Base-by-base conservation (phyloP, 2,113 vertebrate genomes). In the Nettapus auritus region DNA sequence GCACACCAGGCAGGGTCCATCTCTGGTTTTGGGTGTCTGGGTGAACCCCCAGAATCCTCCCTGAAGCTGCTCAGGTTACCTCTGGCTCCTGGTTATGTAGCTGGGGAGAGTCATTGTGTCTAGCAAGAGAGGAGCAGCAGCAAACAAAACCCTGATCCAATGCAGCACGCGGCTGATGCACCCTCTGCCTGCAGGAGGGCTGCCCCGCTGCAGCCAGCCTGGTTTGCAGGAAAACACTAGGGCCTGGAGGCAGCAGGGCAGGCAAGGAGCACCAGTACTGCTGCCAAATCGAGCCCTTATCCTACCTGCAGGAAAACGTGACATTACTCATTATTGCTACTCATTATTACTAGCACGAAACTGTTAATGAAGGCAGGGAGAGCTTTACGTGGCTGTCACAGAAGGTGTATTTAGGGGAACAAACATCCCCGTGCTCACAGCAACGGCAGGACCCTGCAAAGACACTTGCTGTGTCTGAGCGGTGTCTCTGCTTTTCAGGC, bases 251-350 rank as follows among this genome's bases (percentile, higher is more conserved):
- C 34, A 29, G 26, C 8, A 5, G 9, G 19, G 33, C 52, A 16
- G 62, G 36, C 23, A 3, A 42, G 9, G 14, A 23, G 4, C 25
- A 16, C 4, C 0, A 1, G 36, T 3, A 25, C 19, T 3, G 31
- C 71, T 56, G 70, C 52, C 3, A 0, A 83, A 74, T 2, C 18
- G 11, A 7, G 7, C 11, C 42, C 19, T 63, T 38, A 9, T 48
- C 48, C 52, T 53, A 33, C 40, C 7, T 3, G 22, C 46, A 13
- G 2, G 4, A 70, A 63, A 19, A 29, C 12, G 6, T 0, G 3
- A 46, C 28, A 4, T 55, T 18, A 17, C 33, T 53, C 9, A 2
- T 11, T 25, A 53, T 17, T 82, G 3, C 40, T 42, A 8, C 26
- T 46, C 19, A 4, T 46, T 46, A 46, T 19, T 48, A 48, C 20